Base-by-base conservation (phyloP, 2,888 invertebrate species). In the Eupithecia pulchellata region DNA sequence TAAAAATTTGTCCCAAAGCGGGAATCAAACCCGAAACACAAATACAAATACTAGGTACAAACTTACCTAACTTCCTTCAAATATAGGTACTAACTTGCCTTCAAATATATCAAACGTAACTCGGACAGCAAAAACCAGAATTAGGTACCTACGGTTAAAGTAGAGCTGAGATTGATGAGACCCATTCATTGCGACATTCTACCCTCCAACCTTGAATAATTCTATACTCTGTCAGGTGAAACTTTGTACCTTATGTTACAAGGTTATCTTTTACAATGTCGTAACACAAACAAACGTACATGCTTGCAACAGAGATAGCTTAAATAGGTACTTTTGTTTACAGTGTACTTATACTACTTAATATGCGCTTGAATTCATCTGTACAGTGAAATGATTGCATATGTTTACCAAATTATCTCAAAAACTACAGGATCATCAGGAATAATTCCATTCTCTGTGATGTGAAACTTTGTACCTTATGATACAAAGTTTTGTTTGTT, bases 151-250 rank as follows among this genome's bases (percentile, higher is more conserved):
- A n/a, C 52, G 68, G 73, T 73, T 75, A 79, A 78, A 79, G 76
- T 82, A 81, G 76, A 77, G 78, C 69, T 57, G 78, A 84, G 86
- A 86, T 86, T 85, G 85, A 87, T 87, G 80, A 81, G 78, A 74
- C 71, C 72, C 70, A 76, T 81, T 79, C 76, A 77, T 74, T 75
- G 71, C 79, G 77, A 81, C 79, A 78, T 81, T 79, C 68, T 81
- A 77, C 78, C 86, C 84, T 80, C 63, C 29, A 72, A 69, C 82
- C 82, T 84, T 82, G 79, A 78, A 82, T 81, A 77, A 76, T 77
- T 80, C 60, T 20, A n/a, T 30, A 76, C 77, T 80, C n/a, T 32
- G 20, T 32, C 32, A 60, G 32, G 60, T 32, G 29, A 17, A 60
- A 32, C 20, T 32, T 60, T 60, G 32, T 20, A n/a, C n/a, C 20